phyloP scores from a whole-genome alignment of 2,797 vertebrate genomes.

The Trichosurus vulpecula region DNA sequence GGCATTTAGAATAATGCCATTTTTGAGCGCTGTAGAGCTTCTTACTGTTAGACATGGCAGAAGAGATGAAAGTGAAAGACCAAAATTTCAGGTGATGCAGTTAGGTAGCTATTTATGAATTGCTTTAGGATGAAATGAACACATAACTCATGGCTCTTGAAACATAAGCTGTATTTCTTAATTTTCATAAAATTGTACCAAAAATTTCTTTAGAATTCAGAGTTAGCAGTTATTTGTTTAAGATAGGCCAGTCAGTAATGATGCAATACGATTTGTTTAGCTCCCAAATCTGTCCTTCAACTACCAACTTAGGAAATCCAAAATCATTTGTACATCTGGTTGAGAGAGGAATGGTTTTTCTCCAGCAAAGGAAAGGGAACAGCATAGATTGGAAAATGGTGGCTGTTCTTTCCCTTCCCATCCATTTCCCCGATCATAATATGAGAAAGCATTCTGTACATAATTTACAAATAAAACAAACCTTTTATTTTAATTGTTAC shows the following conservation, averaged over 20 bases:
- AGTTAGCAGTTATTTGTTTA: slow-evolving; percentile 82
- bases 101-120: slow-evolving; percentile 79
- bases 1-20: slow-evolving; percentile 73
- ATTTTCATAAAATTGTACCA: slow-evolving; percentile 80
- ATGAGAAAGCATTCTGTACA: slow-evolving; percentile 86
- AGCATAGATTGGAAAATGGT: slow-evolving; percentile 71
- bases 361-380: slow-evolving; percentile 76
- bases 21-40: slow-evolving; percentile 83
- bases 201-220: slow-evolving; percentile 77
- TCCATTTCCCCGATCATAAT: slow-evolving; percentile 77
- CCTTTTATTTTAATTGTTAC: slow-evolving; percentile 88
- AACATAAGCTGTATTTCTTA: slow-evolving; percentile 74
- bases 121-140: slow-evolving; percentile 80
- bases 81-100: slow-evolving; percentile 80
- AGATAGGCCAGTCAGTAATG: slow-evolving; percentile 78
- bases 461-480: slow-evolving; percentile 87
- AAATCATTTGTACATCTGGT: slow-evolving; percentile 81
- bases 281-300: slow-evolving; percentile 79
- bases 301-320: slow-evolving; percentile 85
- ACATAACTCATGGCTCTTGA: slow-evolving; percentile 77
- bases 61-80: slow-evolving; percentile 81
- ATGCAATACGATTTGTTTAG: slow-evolving; percentile 79
- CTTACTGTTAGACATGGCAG: slow-evolving; percentile 81
- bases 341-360: slow-evolving; percentile 80
- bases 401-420: slow-evolving; percentile 73